These are phyloP conservation scores for Ligdia adustata DNA, from an alignment of 2,888 invertebrate species.

Conservation along the genomic window DNA sequence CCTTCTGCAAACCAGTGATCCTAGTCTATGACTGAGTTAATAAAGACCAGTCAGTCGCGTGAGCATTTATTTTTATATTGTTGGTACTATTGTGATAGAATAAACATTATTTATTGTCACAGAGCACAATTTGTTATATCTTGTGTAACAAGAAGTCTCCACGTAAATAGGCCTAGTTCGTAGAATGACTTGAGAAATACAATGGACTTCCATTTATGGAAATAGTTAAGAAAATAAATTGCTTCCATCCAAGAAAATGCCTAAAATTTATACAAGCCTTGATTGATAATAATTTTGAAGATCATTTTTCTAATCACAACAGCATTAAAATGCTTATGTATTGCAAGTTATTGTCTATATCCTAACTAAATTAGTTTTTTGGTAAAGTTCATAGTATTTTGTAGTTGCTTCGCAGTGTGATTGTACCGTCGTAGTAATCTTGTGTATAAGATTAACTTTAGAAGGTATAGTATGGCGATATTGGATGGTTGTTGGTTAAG, in stretches of 20 bases:
- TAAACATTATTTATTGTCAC: conserved; percentile 54
- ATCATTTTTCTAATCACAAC: no score
- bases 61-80: conserved; percentile 83
- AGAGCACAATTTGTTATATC: conserved; percentile 57
- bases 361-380: no score
- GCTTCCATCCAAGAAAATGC: conserved; percentile 14
- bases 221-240: conserved; percentile 6
- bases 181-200: conserved; percentile 29
- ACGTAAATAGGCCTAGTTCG: background rate
- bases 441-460: conserved; percentile 71
- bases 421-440: conserved; percentile 76
- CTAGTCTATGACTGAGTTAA: conserved; percentile 72
- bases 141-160: conserved; percentile 59
- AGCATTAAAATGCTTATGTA: no score
- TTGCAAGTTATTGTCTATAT: no score
- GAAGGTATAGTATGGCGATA: conserved; percentile 62
- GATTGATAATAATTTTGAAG: conserved; percentile 2
- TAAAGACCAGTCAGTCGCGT: conserved; percentile 67
- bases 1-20: conserved; percentile 79
- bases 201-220: conserved; percentile 38
- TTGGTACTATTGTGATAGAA: conserved; percentile 66
- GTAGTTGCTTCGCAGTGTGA: conserved; percentile 50
- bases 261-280: conserved; percentile 5
- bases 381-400: conserved; percentile 36
- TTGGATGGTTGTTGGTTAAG: conserved; percentile 29